Evolutionary conservation across 2,888 invertebrate genomes (phyloP), one percentile per base, ranked within the genome.

Genomic region (Lasioglossum figueresi): DNA sequence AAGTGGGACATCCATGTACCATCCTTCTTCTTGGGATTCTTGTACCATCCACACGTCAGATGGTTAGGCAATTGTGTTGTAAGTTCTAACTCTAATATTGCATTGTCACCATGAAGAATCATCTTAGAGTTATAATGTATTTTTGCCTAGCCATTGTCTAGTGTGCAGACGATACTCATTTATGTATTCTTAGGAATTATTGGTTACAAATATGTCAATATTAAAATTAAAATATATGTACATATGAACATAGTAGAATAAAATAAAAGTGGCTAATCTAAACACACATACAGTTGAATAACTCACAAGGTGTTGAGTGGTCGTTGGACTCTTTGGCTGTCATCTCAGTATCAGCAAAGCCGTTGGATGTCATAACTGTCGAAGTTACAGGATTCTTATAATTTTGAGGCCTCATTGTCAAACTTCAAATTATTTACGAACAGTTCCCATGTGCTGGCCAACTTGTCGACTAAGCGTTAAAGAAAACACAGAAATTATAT

Each of bases 391-490:
- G 95, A 91, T 95, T 95, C 92, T 96, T 96, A 95, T 95, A 95
- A 91, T 94, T 95, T 92, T 96, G 95, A 84, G 96, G 96, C 90
- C 96, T 96, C 96, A 96, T 96, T 91, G 88, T 92, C 90, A 82
- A 88, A 87, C 82, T 80, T 83, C 52, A 52, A 89, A 77, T 89
- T 88, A 86, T 82, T 91, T 73, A 63, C 71, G 82, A 86, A 83
- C 71, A 68, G 83, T 76, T 82, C 82, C 63, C 56, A 66, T 86
- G 59, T 75, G 79, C 68, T 80, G 81, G 78, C 34, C 68, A 72
- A 79, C 79, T 78, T 82, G 19, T 88, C 77, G 80, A 71, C 93
- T 93, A 90, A 40, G 89, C 90, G 48, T 79, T 19, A 77, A 71
- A 88, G 66, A 78, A 70, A 34, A 56, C 76, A 52, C 76, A 73